Conservation (phyloP, 2,113 vertebrate species). For the Tupaia tana region DNA sequence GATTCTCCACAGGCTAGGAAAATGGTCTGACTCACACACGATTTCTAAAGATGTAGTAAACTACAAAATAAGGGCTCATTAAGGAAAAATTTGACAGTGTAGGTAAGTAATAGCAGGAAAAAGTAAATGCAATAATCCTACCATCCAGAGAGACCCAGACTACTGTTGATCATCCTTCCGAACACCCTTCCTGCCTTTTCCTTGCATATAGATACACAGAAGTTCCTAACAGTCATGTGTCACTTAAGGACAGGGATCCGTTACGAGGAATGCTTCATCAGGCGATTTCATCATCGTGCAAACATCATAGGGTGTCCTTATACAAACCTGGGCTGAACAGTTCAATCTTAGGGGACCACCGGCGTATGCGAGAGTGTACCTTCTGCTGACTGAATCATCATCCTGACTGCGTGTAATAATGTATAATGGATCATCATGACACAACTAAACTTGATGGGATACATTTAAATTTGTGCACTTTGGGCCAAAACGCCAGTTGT, state of each 20-base stretch:
- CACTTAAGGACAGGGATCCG: no score
- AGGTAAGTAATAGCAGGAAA: not conserved
- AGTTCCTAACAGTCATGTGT: not conserved
- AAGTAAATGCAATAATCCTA: not conserved
- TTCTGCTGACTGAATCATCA: no score
- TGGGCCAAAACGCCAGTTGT: not conserved
- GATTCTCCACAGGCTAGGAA: not conserved
- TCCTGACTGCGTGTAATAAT: not conserved
- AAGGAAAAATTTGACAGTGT: not conserved
- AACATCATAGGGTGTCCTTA: no score
- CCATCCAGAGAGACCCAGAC: not conserved
- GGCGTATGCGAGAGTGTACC: no score
- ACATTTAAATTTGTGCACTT: not conserved
- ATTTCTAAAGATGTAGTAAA: no score
- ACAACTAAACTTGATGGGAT: not conserved
- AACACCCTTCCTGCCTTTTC: not conserved
- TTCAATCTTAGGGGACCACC: no score
- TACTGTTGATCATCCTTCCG: rapidly evolving
- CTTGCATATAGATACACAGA: not conserved
- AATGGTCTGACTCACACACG: not conserved
- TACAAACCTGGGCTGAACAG: no score
- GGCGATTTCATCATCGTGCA: no score
- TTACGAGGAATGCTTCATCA: no score
- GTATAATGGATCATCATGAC: not conserved
- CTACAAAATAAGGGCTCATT: not conserved